Base-by-base conservation (phyloP, 35 echinoderm and acorn worm genomes). In the Lytechinus variegatus region DNA sequence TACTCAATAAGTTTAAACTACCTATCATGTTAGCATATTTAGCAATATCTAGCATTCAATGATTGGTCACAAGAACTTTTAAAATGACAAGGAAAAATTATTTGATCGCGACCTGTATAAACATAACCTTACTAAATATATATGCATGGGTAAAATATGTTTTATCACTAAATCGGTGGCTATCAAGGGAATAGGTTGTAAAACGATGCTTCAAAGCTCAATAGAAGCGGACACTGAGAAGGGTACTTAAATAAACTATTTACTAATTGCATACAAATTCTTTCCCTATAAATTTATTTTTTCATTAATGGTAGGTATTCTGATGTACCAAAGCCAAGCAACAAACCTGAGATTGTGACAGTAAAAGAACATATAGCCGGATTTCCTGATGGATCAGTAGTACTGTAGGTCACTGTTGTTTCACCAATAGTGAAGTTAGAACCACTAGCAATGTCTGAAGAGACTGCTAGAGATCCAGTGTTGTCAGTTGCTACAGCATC, bases 371-470 rank as follows among this genome's bases (percentile, higher is more conserved):
- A 97, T 0, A 2, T 29, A 3, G 16, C 61, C 9, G 9, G 9
- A 24, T 98, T 98, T 9, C 97, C 97, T 58, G 95, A 92, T 1
- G 79, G 28, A 89, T 98, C 97, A 0, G 52, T 24, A 9, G 97
- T 95, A 4, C 56, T 92, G 91, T 95, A 97, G 6, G 95, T 96
- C 4, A 98, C 97, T 16, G 54, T 92, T 27, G 96, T 98, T 27
- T 24, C 88, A 13, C 96, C 96, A n/a, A 95, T 12, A 61, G 86
- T 27, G 94, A 96, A 96, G 57, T 29, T 57, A 14, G 88, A 96
- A 33, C 92, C 92, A 53, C 92, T 91, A 29, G 87, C 87, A 58
- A 95, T 95, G 89, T 96, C 95, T 9, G 95, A 61, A 44, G 95
- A 92, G 27, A 96, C 54, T 29, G 16, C 44, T 3, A 66, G 87